Evolutionary conservation across 1,140 invertebrate genomes (phyloP).

Genomic region (Drosophila parabipectinata): DNA sequence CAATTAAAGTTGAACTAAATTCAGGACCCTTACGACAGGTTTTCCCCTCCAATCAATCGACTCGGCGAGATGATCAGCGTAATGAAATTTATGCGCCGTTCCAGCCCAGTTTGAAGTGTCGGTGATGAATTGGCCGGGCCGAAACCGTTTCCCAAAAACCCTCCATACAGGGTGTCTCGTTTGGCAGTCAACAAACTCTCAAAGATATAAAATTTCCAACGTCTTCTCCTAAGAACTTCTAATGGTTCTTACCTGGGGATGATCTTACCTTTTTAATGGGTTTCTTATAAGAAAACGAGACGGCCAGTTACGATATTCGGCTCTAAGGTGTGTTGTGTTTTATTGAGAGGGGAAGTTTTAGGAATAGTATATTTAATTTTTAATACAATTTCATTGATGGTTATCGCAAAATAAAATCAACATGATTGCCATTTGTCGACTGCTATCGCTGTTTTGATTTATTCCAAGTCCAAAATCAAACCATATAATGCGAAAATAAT

Average conservation of each 20-base stretch:
- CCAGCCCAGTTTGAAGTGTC: slow-evolving; percentile 34
- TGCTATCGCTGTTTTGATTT: slow-evolving; percentile 56
- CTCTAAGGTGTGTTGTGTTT: slow-evolving; percentile 10
- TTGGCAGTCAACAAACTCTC: slow-evolving; percentile 28
- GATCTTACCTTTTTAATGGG: slow-evolving; percentile 5
- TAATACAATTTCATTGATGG: too few species aligned
- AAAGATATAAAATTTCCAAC: slow-evolving; percentile 19
- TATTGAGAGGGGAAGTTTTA: background rate
- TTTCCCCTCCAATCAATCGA: slow-evolving; percentile 60
- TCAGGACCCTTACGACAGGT: slow-evolving; percentile 55
- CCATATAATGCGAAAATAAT: slow-evolving; percentile 54
- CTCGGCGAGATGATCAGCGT: slow-evolving; percentile 69
- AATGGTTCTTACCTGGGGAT: slow-evolving; percentile 44
- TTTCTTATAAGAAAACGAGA: slow-evolving; percentile 62
- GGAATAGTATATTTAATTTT: background rate
- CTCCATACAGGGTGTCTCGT: slow-evolving; percentile 58
- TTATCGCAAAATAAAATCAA: slow-evolving; percentile 47
- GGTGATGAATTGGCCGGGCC: slow-evolving; percentile 42
- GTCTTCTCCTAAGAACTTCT: slow-evolving; percentile 6
- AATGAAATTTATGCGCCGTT: slow-evolving; percentile 73
- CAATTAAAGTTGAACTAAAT: slow-evolving; percentile 82
- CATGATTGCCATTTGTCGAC: slow-evolving; percentile 45
- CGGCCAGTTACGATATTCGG: slow-evolving; percentile 34
- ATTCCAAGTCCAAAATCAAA: slow-evolving; percentile 26
- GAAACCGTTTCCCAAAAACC: slow-evolving; percentile 28